Percentiles rank a stretch among this genome's conserved stretches.
Conservation (phyloP, 2,797 vertebrate species). For the Astyanax mexicanus region DNA sequence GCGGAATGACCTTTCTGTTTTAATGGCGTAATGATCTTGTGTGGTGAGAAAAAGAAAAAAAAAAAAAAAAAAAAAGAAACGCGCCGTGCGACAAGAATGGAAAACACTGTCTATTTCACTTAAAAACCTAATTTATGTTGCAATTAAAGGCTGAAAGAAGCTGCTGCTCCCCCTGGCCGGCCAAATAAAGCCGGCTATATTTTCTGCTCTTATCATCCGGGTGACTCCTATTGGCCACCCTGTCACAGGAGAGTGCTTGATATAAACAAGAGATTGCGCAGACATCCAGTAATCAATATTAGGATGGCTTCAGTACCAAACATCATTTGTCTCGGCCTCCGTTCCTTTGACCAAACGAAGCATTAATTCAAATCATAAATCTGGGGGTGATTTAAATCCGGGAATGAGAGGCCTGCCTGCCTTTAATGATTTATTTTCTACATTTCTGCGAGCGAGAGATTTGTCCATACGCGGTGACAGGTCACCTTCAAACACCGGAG, state of each 20-base stretch:
- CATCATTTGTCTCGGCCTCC: slow-evolving; percentile 98
- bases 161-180: slow-evolving; percentile 67
- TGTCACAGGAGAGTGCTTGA: slow-evolving; percentile 99
- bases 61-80: too few species aligned
- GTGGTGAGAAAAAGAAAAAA: slow-evolving; percentile 52
- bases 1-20: slow-evolving; percentile 58
- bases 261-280: slow-evolving; percentile 99
- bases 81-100: slow-evolving; percentile 54
- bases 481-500: slow-evolving; percentile 99
- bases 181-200: slow-evolving; percentile 84
- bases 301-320: slow-evolving; percentile 99
- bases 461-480: slow-evolving; percentile 99
- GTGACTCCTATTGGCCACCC: slow-evolving; percentile 96
- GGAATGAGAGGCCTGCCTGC: slow-evolving; percentile 83
- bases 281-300: slow-evolving; percentile 99
- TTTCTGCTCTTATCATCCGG: slow-evolving; percentile 92
- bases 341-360: slow-evolving; percentile 99
- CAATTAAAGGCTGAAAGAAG: slow-evolving; percentile 67
- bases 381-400: slow-evolving; percentile 99
- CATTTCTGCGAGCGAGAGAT: slow-evolving; percentile 99
- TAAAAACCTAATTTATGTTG: slow-evolving; percentile 66
- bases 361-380: slow-evolving; percentile 99
- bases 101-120: slow-evolving; percentile 65
- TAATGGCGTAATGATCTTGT: slow-evolving; percentile 58
- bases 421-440: slow-evolving; percentile 99